Percentiles rank a stretch among this genome's conserved stretches.
phyloP scores from a whole-genome alignment of 1,140 invertebrate genomes.

The Macrosteles quadrilineatus region DNA sequence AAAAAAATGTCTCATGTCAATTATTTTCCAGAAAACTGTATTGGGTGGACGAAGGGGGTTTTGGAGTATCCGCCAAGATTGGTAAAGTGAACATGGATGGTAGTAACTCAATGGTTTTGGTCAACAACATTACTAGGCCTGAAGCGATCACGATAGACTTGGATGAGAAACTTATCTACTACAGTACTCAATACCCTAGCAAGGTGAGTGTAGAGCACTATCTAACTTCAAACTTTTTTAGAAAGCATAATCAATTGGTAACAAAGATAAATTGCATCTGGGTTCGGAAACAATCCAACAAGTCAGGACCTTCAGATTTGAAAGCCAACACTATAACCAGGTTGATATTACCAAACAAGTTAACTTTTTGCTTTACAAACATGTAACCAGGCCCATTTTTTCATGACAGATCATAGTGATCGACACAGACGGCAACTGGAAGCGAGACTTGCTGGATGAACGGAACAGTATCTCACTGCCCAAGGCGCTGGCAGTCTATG shows the following conservation, averaged over 20 bases:
- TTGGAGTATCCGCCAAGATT: slow-evolving; percentile 87
- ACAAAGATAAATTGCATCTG: no score
- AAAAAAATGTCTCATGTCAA: no score
- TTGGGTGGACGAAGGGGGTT: slow-evolving; percentile 95
- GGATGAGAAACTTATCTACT: slow-evolving; percentile 82
- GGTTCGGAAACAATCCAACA: neutral
- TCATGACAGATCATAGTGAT: slow-evolving; percentile 69
- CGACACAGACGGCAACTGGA: slow-evolving; percentile 72
- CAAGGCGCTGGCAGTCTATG: slow-evolving; percentile 80
- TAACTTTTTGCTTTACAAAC: no score
- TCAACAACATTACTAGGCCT: slow-evolving; percentile 65
- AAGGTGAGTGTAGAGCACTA: slow-evolving; percentile 62
- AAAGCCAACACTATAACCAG: neutral
- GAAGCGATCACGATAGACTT: slow-evolving; percentile 86
- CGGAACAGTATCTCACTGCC: slow-evolving; percentile 72
- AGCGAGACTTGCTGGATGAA: slow-evolving; percentile 64
- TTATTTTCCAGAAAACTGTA: slow-evolving; percentile 72
- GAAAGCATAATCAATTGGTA: no score
- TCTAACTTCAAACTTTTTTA: no score
- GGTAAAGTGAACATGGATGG: slow-evolving; percentile 95
- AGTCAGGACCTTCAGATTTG: slow-evolving; percentile 15
- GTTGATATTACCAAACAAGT: no score
- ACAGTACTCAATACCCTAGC: slow-evolving; percentile 75
- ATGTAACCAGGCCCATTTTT: no score
- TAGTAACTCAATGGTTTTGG: slow-evolving; percentile 68